These are phyloP conservation scores for Ectemnius lituratus DNA, from an alignment of 2,888 invertebrate species.

Conservation along the genomic window DNA sequence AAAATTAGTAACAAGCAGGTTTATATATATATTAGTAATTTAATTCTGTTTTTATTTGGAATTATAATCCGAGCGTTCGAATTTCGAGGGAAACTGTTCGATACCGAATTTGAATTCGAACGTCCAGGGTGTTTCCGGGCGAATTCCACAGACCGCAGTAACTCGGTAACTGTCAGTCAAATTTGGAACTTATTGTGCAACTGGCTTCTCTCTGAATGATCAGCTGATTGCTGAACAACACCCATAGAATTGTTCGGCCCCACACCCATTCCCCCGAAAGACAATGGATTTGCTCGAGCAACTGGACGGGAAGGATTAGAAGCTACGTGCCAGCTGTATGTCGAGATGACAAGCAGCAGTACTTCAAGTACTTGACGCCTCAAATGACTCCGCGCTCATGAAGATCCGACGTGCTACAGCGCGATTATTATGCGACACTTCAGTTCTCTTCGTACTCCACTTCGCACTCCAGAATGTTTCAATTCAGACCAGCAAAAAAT, in stretches of 20 bases:
- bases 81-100: background rate
- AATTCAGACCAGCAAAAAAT: no score
- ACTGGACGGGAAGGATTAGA: background rate
- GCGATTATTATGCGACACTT: no score
- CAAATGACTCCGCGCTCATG: background rate
- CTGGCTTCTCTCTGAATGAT: background rate
- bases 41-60: no score
- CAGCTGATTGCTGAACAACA: background rate
- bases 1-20: no score
- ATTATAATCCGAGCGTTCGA: no score
- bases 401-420: background rate
- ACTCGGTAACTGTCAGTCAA: conserved; percentile 1
- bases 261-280: background rate
- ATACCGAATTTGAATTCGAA: background rate
- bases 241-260: background rate
- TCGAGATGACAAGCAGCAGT: background rate
- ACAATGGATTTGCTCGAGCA: background rate
- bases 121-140: background rate
- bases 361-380: background rate
- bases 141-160: background rate
- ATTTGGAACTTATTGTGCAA: background rate
- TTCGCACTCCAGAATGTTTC: no score
- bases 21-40: no score
- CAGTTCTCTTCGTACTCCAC: no score
- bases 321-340: background rate